Evolutionary conservation across 2,888 invertebrate species (phyloP).

Genomic region (Sphaerophoria taeniata): DNA sequence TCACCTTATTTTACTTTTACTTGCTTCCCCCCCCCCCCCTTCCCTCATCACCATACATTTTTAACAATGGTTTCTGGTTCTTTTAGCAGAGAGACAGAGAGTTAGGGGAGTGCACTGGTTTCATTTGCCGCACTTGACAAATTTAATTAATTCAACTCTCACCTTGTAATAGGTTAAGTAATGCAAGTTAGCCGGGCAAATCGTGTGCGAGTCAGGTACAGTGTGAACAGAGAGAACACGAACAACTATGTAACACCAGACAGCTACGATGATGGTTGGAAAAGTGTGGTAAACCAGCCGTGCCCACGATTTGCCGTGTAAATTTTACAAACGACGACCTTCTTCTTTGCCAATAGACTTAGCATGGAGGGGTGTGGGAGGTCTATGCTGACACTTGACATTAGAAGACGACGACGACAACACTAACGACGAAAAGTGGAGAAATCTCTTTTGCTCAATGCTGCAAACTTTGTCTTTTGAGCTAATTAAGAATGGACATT

Average conservation of each 20-base stretch:
- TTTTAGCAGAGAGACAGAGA: no score
- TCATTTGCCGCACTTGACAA: slow-evolving; percentile 69
- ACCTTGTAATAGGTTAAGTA: slow-evolving; percentile 65
- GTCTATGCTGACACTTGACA: slow-evolving; percentile 23
- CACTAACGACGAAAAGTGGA: slow-evolving; percentile 48
- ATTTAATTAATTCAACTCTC: slow-evolving; percentile 70
- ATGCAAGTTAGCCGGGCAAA: slow-evolving; percentile 54
- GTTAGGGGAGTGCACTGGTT: slow-evolving; percentile 4
- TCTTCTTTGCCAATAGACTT: slow-evolving; percentile 6
- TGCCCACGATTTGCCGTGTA: slow-evolving; percentile 43
- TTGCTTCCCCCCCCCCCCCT: neutral
- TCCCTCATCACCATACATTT: neutral
- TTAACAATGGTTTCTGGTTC: slow-evolving; percentile 8
- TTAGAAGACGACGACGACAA: neutral
- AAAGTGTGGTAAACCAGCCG: slow-evolving; percentile 39
- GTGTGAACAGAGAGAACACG: slow-evolving; percentile 13
- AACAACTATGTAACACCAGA: neutral
- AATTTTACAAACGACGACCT: neutral
- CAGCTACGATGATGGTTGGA: slow-evolving; percentile 16
- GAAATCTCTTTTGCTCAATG: slow-evolving; percentile 60
- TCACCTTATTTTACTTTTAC: neutral
- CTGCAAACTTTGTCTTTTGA: slow-evolving; percentile 62
- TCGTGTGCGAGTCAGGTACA: slow-evolving; percentile 44
- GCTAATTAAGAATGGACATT: slow-evolving; percentile 71
- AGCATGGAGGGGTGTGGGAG: neutral